Base-by-base conservation (phyloP, 2,113 vertebrate species). In the Brienomyrus longianalis region DNA sequence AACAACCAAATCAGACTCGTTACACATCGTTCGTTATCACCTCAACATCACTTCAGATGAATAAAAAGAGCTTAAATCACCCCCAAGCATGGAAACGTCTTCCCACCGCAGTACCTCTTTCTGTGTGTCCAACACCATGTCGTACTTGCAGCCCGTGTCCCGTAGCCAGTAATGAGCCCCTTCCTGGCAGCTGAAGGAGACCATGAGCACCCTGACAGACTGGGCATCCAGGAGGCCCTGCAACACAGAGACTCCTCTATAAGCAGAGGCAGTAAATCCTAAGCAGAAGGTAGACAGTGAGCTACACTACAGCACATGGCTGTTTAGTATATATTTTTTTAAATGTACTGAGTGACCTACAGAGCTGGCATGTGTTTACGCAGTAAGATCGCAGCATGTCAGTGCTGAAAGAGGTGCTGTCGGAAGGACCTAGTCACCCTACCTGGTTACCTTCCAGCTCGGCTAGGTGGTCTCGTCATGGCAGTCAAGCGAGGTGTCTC, bases 391-490 rank as follows among this genome's bases (percentile, higher is more conserved):
- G 15, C 13, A 27, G 9, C 17, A 27, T n/a, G 21, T 15, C 48
- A 86, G 45, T 3, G 9, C 4, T 50, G 47, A n/a, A 86, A 13
- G 23, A 86, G 23, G n/a, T n/a, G 9, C 3, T 27, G 6, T 21
- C 4, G 0, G n/a, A 13, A 83, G 23, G 23, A 0, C 6, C 85
- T 86, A 52, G 27, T 51, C 10, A 31, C 10, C 92, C 3, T 27
- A 96, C 95, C 94, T 91, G 90, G 54, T 45, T 93, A 85, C 91
- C 90, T 91, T 89, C 90, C 92, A 96, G 92, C 93, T 95, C 93
- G 13, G 95, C 91, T 94, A 95, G 89, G 85, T 96, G 96, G 92
- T 96, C 96, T 91, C 95, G 94, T 95, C 94, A 96, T 1, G 92
- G 94, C 5, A 94, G 94, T 95, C 95, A 96, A 91, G 92, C 95